phyloP scores from a whole-genome alignment of 2,888 invertebrate species.

The Hanleya hanleyi region DNA sequence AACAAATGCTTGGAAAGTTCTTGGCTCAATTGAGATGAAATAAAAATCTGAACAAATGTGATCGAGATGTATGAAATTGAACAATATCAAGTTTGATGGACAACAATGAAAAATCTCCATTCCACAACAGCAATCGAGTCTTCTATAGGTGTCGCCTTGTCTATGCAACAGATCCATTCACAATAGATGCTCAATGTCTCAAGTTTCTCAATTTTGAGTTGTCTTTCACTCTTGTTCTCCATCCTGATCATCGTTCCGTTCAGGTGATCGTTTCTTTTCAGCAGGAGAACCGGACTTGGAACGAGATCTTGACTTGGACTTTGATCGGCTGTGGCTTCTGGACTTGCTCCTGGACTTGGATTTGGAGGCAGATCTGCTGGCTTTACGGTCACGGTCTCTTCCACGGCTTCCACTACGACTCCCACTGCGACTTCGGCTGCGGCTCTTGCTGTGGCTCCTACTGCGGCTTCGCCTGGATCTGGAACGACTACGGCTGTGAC shows the following conservation, averaged over 20 bases:
- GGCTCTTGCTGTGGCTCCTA: slow-evolving; percentile 1
- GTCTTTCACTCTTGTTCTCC: background rate
- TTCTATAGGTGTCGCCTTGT: too few species aligned
- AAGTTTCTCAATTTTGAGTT: too few species aligned
- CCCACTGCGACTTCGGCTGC: background rate
- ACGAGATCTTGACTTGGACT: background rate
- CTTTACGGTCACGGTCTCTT: slow-evolving; percentile 16
- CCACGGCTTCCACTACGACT: slow-evolving; percentile 14
- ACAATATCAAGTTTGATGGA: too few species aligned
- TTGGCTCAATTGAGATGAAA: too few species aligned
- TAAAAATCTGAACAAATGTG: too few species aligned
- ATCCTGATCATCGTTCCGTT: background rate
- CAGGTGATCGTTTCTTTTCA: background rate
- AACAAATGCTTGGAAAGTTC: too few species aligned
- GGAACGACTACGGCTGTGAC: background rate
- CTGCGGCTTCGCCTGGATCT: background rate
- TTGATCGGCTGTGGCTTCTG: slow-evolving; percentile 16
- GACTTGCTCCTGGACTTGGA: slow-evolving; percentile 20
- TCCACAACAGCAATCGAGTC: too few species aligned
- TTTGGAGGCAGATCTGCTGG: slow-evolving; percentile 13
- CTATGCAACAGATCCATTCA: too few species aligned
- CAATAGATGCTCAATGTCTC: too few species aligned
- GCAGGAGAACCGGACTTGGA: background rate
- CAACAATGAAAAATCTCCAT: too few species aligned
- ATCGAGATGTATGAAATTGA: too few species aligned